A percentile compares a stretch with the other conserved stretches of the same genome.
These are phyloP conservation scores for Pica pica DNA, from an alignment of 2,113 vertebrate species.

Conservation along the genomic window DNA sequence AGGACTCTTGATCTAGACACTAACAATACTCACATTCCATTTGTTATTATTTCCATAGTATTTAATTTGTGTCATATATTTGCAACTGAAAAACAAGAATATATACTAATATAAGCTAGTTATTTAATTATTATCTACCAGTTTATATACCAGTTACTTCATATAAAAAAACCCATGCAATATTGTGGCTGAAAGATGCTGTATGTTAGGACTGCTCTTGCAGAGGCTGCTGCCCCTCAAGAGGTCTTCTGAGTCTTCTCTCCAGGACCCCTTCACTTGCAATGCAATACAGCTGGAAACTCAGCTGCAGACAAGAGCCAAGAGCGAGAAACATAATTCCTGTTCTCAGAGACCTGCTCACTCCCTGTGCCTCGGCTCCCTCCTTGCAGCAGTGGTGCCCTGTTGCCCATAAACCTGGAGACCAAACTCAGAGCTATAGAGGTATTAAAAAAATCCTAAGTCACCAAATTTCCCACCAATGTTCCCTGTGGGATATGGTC, in stretches of 20 bases:
- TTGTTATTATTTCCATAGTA: background rate
- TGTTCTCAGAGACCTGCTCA: background rate
- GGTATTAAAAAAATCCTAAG: background rate
- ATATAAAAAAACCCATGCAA: background rate
- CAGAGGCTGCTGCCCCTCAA: background rate
- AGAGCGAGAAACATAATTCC: background rate
- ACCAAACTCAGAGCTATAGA: background rate
- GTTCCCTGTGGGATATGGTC: background rate
- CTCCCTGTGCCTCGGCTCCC: background rate
- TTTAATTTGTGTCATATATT: background rate
- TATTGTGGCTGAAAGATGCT: background rate
- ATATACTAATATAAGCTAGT: background rate
- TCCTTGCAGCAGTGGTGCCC: background rate
- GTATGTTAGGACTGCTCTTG: background rate
- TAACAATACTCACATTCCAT: background rate
- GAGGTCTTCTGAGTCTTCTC: background rate
- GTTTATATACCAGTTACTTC: background rate
- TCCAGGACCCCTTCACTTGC: background rate
- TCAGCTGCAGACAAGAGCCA: background rate
- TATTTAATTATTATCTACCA: background rate
- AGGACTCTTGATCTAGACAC: background rate
- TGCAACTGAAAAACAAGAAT: background rate
- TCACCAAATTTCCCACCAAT: background rate
- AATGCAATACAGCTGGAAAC: background rate
- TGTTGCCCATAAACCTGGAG: background rate